Evolutionary conservation across 2,888 invertebrate genomes (phyloP), one percentile per base, ranked within the genome.

Genomic region (Mystacides longicornis): DNA sequence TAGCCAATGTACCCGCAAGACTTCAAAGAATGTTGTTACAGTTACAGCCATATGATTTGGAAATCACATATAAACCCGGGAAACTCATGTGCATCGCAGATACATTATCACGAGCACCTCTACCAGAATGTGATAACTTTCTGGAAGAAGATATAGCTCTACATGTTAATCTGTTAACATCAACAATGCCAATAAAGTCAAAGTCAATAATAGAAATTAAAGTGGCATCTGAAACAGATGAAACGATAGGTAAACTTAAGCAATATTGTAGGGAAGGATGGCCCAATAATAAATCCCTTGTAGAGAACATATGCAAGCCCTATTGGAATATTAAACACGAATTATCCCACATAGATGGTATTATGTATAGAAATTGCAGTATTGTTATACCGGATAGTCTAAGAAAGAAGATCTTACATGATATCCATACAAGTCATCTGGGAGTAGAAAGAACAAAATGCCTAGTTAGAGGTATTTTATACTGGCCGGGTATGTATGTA

Each of bases 1-100:
- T 65, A 42, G 47, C 49, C 37, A n/a, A 55, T 31, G 51, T 58
- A n/a, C 58, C 62, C 2, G 54, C 57, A 7, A 37, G 64, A 45
- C 52, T 65, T 50, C 64, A 64, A 55, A 52, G 62, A 59, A 64
- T 65, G 62, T 42, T 57, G 18, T 49, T 65, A 37, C 61, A 55
- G 51, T 27, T 65, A 18, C 54, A 62, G 27, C 55, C 55, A 20
- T 64, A 63, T 55, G 51, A 63, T 51, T 52, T 64, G 7, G 49
- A 54, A 11, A 57, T 66, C n/a, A n/a, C n/a, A 11, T 43, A 11
- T 43, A 59, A 51, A 23, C 43, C 43, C 4, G 43, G 43, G 7
- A 43, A 43, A n/a, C 7, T 46, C 16, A 42, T 63, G 23, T 47
- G 47, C 18, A 49, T 61, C 20, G 54, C 62, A 7, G 63, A 63